Percentiles rank a stretch among this genome's conserved stretches.
Conservation (phyloP, 2,888 invertebrate species). For the Agrochola lychnidis region DNA sequence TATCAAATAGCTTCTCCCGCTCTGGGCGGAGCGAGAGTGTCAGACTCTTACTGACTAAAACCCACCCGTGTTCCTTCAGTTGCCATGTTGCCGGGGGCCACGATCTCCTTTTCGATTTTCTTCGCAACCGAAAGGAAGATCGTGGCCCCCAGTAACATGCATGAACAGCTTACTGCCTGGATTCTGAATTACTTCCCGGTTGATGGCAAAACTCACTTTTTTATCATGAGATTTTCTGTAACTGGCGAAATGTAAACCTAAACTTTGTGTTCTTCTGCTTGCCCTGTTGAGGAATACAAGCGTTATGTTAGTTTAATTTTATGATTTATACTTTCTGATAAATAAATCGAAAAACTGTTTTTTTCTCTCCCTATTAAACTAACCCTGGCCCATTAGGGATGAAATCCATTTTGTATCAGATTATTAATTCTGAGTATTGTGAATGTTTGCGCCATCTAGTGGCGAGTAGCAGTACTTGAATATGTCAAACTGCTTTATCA, state of each 20-base stretch:
- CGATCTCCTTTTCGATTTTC: too few relatives aligned
- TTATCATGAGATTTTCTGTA: background rate
- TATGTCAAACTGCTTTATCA: background rate
- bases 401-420: background rate
- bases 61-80: too few relatives aligned
- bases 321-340: background rate
- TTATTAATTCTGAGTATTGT: background rate
- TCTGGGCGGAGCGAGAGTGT: too few relatives aligned
- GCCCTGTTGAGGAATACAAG: background rate
- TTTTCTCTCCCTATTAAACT: background rate
- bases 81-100: too few relatives aligned
- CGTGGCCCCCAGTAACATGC: too few relatives aligned
- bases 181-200: background rate
- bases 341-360: background rate
- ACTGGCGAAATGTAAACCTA: background rate
- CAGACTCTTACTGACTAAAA: too few relatives aligned
- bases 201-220: background rate
- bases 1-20: too few relatives aligned
- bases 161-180: background rate
- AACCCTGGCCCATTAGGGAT: background rate
- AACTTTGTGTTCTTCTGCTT: background rate
- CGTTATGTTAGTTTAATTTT: background rate
- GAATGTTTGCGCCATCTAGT: constrained; percentile 48
- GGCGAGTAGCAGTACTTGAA: constrained; percentile 36
- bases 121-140: too few relatives aligned